Percentiles rank a stretch among this genome's conserved stretches.
Evolutionary conservation across 2,113 vertebrate genomes (phyloP).

Genomic region (Nothobranchius kuhntae): DNA sequence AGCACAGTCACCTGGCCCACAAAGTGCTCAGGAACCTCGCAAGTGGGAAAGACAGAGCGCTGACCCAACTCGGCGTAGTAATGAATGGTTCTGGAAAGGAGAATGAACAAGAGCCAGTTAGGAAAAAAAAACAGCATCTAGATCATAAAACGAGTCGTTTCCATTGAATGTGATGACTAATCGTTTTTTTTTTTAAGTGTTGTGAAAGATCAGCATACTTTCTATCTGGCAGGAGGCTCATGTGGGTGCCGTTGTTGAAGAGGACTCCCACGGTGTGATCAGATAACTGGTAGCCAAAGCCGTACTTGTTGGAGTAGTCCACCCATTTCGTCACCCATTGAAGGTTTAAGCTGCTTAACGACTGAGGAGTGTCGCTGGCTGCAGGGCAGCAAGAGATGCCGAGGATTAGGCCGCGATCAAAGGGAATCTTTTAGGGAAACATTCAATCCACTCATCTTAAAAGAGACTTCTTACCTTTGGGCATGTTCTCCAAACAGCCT

Average conservation of each 20-base stretch:
- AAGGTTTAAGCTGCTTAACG: conserved; percentile 83
- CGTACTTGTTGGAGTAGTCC: conserved; percentile 98
- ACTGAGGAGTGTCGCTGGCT: conserved; percentile 87
- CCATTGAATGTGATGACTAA: conserved; percentile 25
- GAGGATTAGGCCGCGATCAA: conserved; percentile 34
- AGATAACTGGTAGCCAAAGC: conserved; percentile 98
- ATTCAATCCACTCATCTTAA: background rate
- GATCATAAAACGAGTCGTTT: conserved; percentile 13
- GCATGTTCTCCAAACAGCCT: conserved; percentile 94
- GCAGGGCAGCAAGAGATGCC: conserved; percentile 28
- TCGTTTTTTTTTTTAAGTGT: background rate
- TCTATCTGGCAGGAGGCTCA: conserved; percentile 96
- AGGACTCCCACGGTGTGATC: conserved; percentile 97
- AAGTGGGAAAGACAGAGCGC: conserved; percentile 87
- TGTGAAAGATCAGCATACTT: conserved; percentile 78
- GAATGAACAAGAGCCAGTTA: conserved; percentile 10
- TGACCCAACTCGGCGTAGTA: conserved; percentile 95
- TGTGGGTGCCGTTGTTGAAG: conserved; percentile 97
- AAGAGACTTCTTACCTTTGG: conserved; percentile 76
- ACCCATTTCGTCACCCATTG: conserved; percentile 99
- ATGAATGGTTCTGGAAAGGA: conserved; percentile 87
- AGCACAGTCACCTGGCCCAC: conserved; percentile 95
- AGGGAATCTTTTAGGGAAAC: background rate
- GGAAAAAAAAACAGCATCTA: background rate
- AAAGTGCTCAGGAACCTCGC: conserved; percentile 92